Percentiles rank a stretch among this genome's conserved stretches.
phyloP scores from a whole-genome alignment of 2,113 vertebrate species.

The Progne subis region DNA sequence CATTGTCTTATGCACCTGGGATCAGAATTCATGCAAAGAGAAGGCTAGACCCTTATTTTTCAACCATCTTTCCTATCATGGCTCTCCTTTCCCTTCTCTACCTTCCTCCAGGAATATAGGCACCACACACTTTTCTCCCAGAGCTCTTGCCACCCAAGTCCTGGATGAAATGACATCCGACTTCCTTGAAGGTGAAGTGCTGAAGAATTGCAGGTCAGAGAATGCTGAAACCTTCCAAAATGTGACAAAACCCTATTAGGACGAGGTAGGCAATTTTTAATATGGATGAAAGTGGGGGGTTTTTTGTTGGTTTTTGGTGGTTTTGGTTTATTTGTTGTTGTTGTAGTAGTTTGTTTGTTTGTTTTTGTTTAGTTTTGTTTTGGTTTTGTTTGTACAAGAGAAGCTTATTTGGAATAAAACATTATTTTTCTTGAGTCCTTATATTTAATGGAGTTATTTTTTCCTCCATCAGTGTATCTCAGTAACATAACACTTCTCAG shows the following conservation, averaged over 20 bases:
- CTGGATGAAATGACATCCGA: not conserved
- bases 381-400: not conserved
- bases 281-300: not conserved
- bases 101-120: not conserved
- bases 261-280: not conserved
- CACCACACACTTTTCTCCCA: not conserved
- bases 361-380: not conserved
- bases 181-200: not conserved
- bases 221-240: not conserved
- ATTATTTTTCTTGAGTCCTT: not conserved
- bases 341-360: not conserved
- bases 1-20: not conserved
- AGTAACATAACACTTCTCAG: not conserved
- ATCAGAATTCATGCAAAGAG: not conserved
- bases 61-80: fast-evolving
- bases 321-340: too few species aligned
- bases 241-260: not conserved
- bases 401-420: not conserved
- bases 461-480: not conserved
- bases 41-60: not conserved
- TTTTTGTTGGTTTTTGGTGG: too few species aligned
- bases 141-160: not conserved
- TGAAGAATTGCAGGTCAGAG: not conserved
- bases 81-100: not conserved
- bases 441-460: not conserved